Base-by-base conservation (phyloP, 2,113 vertebrate species). In the Cololabis saira region DNA sequence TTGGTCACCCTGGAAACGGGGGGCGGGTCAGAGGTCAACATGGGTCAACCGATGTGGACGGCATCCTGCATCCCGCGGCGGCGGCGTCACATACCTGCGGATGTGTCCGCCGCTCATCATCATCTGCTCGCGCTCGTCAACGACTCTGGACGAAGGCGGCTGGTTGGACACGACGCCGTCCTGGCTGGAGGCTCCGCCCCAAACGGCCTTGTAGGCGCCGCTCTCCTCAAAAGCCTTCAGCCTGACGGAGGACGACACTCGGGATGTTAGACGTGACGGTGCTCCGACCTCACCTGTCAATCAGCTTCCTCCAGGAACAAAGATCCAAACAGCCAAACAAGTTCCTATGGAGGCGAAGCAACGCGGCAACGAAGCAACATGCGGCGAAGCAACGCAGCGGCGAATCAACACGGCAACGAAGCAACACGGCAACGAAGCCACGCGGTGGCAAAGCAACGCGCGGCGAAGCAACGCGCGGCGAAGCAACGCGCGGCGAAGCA, bases 91-190 rank as follows among this genome's bases (percentile, higher is more conserved):
- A 15, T 82, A 94, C 94, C 93, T 92, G 50, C 75, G 82, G 54
- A 95, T 94, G 80, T 93, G 90, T 61, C 92, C 92, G 7, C 93
- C 94, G 0, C 93, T 95, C 93, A 95, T 95, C 58, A 89, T 89
- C 94, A 95, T 95, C 18, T 90, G 87, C 37, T 95, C 93, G 37
- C 94, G 67, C 75, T 94, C 91, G 9, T 95, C 94, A 0, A 93
- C 75, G 5, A 95, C 92, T 0, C 91, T 86, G 4, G 83, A 83
- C 1, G 92, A 87, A 0, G 91, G 86, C 8, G 94, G 94, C 83
- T 95, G 94, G 52, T 85, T 86, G 49, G 93, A 94, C 43, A 95
- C 87, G 0, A 94, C 89, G 0, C 89, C 89, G 1, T 94, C 93
- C 74, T 92, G 92, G 24, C 72, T 82, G 11, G 88, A 81, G 49